Conservation (phyloP, 2,797 vertebrate species). For the Gymnoscopelus braueri region DNA sequence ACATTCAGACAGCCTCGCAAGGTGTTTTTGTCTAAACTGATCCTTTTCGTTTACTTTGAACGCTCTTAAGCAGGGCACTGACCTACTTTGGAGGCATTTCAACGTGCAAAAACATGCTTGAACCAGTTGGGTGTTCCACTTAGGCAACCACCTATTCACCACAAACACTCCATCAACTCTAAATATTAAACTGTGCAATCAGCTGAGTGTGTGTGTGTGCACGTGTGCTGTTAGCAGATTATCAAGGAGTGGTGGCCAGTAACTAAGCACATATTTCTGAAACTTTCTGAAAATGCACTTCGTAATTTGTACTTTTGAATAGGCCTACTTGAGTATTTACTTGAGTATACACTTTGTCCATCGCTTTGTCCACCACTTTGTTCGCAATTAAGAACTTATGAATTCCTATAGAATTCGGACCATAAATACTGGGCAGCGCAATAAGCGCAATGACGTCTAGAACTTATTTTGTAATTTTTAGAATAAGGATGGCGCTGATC, state of each 20-base stretch:
- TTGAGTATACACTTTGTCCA: too few relatives aligned
- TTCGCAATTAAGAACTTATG: too few relatives aligned
- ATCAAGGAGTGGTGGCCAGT: not conserved
- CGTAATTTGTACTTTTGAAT: too few relatives aligned
- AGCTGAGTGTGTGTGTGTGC: slow-evolving; percentile 30
- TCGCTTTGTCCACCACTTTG: too few relatives aligned
- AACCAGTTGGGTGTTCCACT: slow-evolving; percentile 57
- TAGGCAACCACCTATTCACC: slow-evolving; percentile 58
- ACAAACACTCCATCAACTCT: slow-evolving; percentile 33
- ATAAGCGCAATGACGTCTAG: too few relatives aligned
- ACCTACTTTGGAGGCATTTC: slow-evolving; percentile 79
- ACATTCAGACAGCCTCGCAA: slow-evolving; percentile 12
- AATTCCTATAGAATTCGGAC: too few relatives aligned
- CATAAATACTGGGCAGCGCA: too few relatives aligned
- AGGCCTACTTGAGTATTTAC: too few relatives aligned
- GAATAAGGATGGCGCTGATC: too few relatives aligned
- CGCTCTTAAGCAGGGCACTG: slow-evolving; percentile 65
- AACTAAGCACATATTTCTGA: not conserved
- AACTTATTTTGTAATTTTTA: too few relatives aligned
- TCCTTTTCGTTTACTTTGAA: slow-evolving; percentile 10
- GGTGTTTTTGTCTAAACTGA: slow-evolving; percentile 24
- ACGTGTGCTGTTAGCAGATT: slow-evolving; percentile 32
- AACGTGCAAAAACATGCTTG: slow-evolving; percentile 45
- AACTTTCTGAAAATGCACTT: not conserved
- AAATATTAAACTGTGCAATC: not conserved